Conservation (phyloP, 2,797 vertebrate species). For the Bucorvus abyssinicus region DNA sequence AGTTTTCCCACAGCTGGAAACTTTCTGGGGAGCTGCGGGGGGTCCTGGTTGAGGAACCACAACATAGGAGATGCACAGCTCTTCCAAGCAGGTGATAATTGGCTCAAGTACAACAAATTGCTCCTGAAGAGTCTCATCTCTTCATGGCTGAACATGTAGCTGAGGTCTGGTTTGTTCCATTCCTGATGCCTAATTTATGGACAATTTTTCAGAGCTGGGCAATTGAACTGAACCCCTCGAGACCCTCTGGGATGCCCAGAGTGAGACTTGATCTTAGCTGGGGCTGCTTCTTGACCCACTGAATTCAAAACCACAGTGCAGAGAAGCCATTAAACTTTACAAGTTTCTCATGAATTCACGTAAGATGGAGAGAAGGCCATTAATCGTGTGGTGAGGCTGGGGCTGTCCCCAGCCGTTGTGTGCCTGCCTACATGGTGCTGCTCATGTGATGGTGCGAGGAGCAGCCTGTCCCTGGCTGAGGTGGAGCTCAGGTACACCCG, state of each 20-base stretch:
- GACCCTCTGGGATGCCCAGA: neutral
- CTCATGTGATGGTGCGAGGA: neutral
- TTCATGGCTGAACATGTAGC: neutral
- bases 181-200: neutral
- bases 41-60: neutral
- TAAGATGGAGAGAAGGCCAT: neutral
- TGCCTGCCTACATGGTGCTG: neutral
- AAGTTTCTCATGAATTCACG: neutral
- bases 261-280: neutral
- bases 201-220: neutral
- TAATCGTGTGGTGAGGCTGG: neutral
- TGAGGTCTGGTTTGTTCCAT: neutral
- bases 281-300: neutral
- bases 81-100: neutral
- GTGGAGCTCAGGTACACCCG: neutral
- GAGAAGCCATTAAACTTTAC: neutral
- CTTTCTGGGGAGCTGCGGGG: neutral
- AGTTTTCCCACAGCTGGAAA: neutral
- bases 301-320: neutral
- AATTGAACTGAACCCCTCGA: neutral
- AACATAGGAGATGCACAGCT: fast-evolving
- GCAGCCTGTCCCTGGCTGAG: neutral
- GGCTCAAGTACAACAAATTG: neutral
- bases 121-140: neutral
- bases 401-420: neutral